Conservation (phyloP, 2,888 invertebrate species). For the Atherix ibis region DNA sequence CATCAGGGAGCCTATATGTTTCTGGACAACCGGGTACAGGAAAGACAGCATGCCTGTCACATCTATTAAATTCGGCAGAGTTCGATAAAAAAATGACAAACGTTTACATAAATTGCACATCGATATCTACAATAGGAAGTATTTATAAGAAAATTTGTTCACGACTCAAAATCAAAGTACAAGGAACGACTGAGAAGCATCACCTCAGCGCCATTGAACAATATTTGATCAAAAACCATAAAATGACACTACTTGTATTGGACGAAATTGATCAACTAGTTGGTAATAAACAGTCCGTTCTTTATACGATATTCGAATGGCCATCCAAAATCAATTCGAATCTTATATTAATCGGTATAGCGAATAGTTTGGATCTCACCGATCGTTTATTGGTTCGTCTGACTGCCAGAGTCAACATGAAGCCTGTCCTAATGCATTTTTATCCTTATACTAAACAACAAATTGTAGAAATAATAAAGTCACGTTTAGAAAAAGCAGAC, state of each 20-base stretch:
- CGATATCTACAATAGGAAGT: conserved; percentile 63
- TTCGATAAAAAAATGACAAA: conserved; percentile 34
- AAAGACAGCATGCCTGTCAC: conserved; percentile 76
- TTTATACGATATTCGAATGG: conserved; percentile 92
- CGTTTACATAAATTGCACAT: conserved; percentile 70
- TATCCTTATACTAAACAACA: conserved; percentile 82
- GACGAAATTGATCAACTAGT: conserved; percentile 94
- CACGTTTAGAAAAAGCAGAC: conserved; percentile 54
- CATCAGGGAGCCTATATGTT: conserved; percentile 75
- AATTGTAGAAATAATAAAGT: conserved; percentile 70
- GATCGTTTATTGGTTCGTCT: conserved; percentile 77
- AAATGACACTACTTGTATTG: conserved; percentile 67
- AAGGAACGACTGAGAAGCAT: conserved; percentile 47
- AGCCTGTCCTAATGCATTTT: conserved; percentile 73
- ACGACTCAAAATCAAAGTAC: conserved; percentile 46
- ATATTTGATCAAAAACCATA: conserved; percentile 46
- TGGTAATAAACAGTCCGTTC: conserved; percentile 60
- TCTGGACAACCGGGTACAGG: conserved; percentile 97
- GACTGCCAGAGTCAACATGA: conserved; percentile 55
- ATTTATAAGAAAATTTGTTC: conserved; percentile 65
- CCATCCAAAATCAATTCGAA: conserved; percentile 52
- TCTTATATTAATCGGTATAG: conserved; percentile 76
- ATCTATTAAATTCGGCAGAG: conserved; percentile 50
- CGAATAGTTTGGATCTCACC: conserved; percentile 90
- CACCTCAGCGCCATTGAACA: conserved; percentile 50